phyloP scores from a whole-genome alignment of 2,888 invertebrate genomes.

The Sphaeridia pumilis region DNA sequence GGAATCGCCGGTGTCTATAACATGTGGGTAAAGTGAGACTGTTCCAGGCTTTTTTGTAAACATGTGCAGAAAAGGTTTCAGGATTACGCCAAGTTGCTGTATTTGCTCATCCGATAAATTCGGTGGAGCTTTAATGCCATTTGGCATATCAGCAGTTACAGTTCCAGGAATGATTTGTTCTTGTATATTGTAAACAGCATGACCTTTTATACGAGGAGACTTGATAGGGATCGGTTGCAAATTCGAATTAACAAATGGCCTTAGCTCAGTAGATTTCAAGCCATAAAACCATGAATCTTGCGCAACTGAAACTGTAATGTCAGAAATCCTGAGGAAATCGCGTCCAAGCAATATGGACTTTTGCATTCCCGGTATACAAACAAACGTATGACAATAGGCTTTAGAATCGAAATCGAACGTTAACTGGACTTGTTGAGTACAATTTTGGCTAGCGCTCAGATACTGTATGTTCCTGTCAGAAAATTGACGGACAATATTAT shows the following conservation, averaged over 20 bases:
- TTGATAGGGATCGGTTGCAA: background rate
- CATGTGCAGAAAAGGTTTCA: conserved; percentile 28
- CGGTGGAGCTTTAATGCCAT: too few relatives aligned
- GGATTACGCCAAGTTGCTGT: conserved; percentile 18
- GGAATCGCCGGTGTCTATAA: conserved; percentile 8
- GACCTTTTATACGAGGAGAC: too few relatives aligned
- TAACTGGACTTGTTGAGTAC: background rate
- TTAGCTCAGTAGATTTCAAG: background rate
- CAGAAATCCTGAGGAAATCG: background rate
- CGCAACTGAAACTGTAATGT: background rate
- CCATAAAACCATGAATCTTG: background rate
- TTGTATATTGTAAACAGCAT: too few relatives aligned
- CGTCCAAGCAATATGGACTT: background rate
- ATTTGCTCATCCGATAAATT: background rate
- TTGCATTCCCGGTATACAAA: background rate
- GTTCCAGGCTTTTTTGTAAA: conserved; percentile 13
- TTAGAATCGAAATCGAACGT: background rate
- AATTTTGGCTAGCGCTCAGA: background rate
- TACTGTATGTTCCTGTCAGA: background rate
- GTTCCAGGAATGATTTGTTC: too few relatives aligned
- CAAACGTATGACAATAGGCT: background rate
- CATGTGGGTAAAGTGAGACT: conserved; percentile 6
- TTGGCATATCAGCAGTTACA: too few relatives aligned
- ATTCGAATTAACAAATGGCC: background rate
- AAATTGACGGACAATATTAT: background rate